phyloP scores from a whole-genome alignment of 2,888 invertebrate species.

The Caenorhabditis parvicauda region DNA sequence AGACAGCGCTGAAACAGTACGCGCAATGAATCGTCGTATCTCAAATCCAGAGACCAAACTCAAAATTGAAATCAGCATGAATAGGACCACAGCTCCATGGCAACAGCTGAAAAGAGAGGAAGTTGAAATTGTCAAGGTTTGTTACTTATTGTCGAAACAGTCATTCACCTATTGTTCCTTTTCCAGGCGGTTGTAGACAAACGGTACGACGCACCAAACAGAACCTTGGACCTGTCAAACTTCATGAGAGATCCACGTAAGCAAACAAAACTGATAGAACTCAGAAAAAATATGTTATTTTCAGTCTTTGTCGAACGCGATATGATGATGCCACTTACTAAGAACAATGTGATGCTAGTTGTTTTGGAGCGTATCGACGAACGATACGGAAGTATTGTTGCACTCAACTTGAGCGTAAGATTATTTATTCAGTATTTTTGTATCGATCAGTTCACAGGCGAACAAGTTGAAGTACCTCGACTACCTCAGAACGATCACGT shows the following conservation, averaged over 20 bases:
- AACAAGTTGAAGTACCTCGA: conserved; percentile 52
- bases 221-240: conserved; percentile 49
- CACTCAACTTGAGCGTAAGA: conserved; percentile 46
- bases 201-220: conserved; percentile 38
- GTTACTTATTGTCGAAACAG: not conserved
- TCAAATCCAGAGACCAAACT: conserved; percentile 31
- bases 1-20: conserved; percentile 41
- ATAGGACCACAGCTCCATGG: conserved; percentile 33
- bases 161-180: conserved; percentile 3
- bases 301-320: conserved; percentile 30
- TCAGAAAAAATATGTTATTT: conserved; percentile 2
- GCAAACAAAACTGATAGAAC: conserved; percentile 1
- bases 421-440: not conserved
- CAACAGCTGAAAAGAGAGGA: conserved; percentile 18
- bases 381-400: conserved; percentile 42
- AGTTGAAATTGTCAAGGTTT: conserved; percentile 31
- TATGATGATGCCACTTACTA: conserved; percentile 40
- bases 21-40: conserved; percentile 40
- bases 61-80: conserved; percentile 28
- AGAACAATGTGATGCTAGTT: conserved; percentile 54
- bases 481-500: conserved; percentile 40
- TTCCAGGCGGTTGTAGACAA: conserved; percentile 47
- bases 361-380: conserved; percentile 49
- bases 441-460: conserved; percentile 25
- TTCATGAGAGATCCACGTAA: conserved; percentile 45